These are phyloP conservation scores for Trisateles emortualis DNA, from an alignment of 2,888 invertebrate genomes.

Conservation along the genomic window DNA sequence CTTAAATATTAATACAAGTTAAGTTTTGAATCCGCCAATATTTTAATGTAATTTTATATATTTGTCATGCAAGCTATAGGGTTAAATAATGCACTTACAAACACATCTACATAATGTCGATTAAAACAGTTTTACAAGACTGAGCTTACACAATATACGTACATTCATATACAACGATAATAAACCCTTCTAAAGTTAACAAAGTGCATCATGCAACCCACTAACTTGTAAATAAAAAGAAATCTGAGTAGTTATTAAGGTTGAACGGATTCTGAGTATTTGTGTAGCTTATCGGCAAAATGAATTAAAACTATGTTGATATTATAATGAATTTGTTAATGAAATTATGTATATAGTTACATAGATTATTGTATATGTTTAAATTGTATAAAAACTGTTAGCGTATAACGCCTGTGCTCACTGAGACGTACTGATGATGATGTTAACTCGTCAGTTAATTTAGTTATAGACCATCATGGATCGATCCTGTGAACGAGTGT, in stretches of 20 bases:
- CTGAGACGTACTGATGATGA: constrained; percentile 40
- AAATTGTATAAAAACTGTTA: constrained; percentile 54
- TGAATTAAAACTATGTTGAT: constrained; percentile 65
- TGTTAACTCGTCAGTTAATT: constrained; percentile 18
- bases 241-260: constrained; percentile 63
- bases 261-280: constrained; percentile 35
- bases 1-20: constrained; percentile 42
- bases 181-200: not conserved
- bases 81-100: constrained; percentile 31
- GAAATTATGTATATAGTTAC: constrained; percentile 74
- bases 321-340: constrained; percentile 70
- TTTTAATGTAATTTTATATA: constrained; percentile 32
- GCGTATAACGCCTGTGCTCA: constrained; percentile 36
- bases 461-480: constrained; percentile 12
- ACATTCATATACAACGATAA: constrained; percentile 3
- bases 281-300: constrained; percentile 43
- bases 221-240: constrained; percentile 37
- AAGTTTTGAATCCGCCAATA: constrained; percentile 56
- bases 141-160: constrained; percentile 7
- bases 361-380: constrained; percentile 50
- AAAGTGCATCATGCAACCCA: constrained; percentile 27
- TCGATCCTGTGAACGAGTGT: constrained; percentile 18
- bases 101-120: constrained; percentile 13
- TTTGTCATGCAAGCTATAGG: constrained; percentile 36
- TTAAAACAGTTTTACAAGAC: constrained; percentile 9